phyloP scores from a whole-genome alignment of 2,113 vertebrate genomes.

The Ceratotherium simum region DNA sequence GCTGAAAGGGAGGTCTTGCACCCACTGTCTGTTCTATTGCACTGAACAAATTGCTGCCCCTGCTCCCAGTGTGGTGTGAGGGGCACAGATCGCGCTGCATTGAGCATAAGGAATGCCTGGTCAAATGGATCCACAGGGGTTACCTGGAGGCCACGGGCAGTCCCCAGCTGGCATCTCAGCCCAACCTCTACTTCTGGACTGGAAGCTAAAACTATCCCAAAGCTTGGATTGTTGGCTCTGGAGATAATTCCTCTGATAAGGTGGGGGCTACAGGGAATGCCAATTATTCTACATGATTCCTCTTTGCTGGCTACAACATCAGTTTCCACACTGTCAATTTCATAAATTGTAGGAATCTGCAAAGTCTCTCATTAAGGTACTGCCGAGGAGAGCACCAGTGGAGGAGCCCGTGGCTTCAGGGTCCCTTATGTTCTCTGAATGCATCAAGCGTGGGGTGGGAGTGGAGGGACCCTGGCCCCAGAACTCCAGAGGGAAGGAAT shows the following conservation, averaged over 20 bases:
- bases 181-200: background rate
- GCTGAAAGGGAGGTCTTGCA: too few species aligned
- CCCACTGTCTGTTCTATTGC: background rate
- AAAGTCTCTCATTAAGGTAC: slow-evolving; percentile 70
- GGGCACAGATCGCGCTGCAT: background rate
- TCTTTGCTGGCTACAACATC: background rate
- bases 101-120: background rate
- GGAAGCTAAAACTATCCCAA: background rate
- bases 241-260: background rate
- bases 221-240: background rate
- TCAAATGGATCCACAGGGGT: background rate
- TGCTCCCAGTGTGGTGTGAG: background rate
- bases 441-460: accelerated
- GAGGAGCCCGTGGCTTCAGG: slow-evolving; percentile 64
- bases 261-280: background rate
- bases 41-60: background rate
- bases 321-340: slow-evolving; percentile 48
- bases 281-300: slow-evolving; percentile 18
- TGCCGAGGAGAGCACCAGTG: slow-evolving; percentile 64
- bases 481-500: slow-evolving; percentile 63
- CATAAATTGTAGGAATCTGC: slow-evolving; percentile 63
- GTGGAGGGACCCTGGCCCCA: slow-evolving; percentile 24
- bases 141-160: background rate
- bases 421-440: slow-evolving; percentile 66
- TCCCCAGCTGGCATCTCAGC: background rate